phyloP scores from a whole-genome alignment of 2,888 invertebrate species.

The Lithophane semibrunnea region DNA sequence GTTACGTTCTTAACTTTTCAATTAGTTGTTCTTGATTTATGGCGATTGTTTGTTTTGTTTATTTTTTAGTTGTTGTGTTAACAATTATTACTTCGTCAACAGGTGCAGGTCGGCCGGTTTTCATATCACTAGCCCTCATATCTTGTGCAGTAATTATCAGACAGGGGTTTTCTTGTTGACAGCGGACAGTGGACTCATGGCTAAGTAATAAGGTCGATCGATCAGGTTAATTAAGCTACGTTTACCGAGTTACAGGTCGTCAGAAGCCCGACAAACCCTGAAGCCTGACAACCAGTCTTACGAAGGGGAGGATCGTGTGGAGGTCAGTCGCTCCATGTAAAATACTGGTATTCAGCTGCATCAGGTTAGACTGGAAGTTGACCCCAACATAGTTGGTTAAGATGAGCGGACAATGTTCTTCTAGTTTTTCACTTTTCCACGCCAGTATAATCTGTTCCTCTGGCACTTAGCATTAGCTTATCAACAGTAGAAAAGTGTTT shows the following conservation, averaged over 20 bases:
- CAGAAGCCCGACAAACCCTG: too few relatives aligned
- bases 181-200: background rate
- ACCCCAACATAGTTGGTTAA: background rate
- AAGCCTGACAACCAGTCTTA: background rate
- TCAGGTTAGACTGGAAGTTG: background rate
- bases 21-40: background rate
- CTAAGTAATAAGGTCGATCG: background rate
- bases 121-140: background rate
- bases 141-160: background rate
- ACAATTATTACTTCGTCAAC: background rate
- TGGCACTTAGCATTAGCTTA: background rate
- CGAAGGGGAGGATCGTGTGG: background rate
- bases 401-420: background rate
- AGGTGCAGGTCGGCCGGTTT: background rate
- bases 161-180: background rate
- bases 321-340: background rate
- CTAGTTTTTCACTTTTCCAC: background rate
- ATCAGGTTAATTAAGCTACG: background rate
- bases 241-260: background rate
- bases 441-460: background rate
- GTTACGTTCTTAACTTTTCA: constrained; percentile 10
- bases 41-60: background rate
- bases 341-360: background rate
- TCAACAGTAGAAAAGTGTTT: background rate
- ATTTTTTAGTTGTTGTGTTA: background rate